Percentiles rank a stretch among this genome's conserved stretches.
Evolutionary conservation across 2,113 vertebrate genomes (phyloP).

Genomic region (Stegostoma tigrinum): DNA sequence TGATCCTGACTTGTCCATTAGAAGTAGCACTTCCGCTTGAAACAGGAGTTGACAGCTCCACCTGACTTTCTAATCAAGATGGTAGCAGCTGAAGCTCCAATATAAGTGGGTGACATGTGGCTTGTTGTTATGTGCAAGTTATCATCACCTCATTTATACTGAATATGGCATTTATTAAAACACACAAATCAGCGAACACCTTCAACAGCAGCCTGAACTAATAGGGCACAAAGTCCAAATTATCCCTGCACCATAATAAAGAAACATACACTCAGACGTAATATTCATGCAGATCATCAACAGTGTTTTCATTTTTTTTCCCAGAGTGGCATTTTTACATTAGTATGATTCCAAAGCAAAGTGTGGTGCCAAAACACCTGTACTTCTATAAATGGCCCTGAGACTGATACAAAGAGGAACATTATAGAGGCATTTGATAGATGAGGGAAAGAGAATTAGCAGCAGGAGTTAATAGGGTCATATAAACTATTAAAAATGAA

Average conservation of each 20-base stretch:
- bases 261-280: neutral
- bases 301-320: neutral
- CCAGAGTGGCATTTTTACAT: neutral
- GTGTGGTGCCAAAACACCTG: neutral
- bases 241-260: neutral
- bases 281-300: neutral
- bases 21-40: neutral
- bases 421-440: neutral
- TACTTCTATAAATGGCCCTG: neutral
- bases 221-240: neutral
- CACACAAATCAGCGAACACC: neutral
- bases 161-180: neutral
- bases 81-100: neutral
- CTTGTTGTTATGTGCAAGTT: neutral
- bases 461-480: neutral
- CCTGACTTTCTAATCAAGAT: no score
- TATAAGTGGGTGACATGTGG: neutral
- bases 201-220: neutral
- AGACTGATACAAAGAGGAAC: neutral
- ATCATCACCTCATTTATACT: neutral
- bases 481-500: neutral
- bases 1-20: neutral
- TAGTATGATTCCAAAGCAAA: neutral
- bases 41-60: neutral
- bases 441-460: neutral